A percentile compares a stretch with the other conserved stretches of the same genome.
phyloP scores from a whole-genome alignment of 2,888 invertebrate genomes.

The Willowsia nigromaculata region DNA sequence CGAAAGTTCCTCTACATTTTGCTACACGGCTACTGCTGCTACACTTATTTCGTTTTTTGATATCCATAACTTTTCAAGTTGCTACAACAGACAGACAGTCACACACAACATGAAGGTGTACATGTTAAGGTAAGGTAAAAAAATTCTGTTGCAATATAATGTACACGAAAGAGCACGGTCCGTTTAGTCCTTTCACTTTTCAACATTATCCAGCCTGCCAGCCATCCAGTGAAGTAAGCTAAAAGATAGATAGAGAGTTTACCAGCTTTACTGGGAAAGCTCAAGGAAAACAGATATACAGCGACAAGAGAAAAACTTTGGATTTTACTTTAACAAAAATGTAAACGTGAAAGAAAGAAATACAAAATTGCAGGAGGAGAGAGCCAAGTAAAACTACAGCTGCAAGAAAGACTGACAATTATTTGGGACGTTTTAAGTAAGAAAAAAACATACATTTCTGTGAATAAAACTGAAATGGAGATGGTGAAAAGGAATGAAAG shows the following conservation, averaged over 20 bases:
- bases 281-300: not conserved
- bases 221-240: constrained; percentile 33
- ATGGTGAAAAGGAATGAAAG: not conserved
- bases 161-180: constrained; percentile 29
- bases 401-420: not conserved
- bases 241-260: not conserved
- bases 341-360: not conserved
- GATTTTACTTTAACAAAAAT: not conserved
- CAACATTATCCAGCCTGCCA: constrained; percentile 59
- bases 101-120: no score
- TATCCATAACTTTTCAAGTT: not conserved
- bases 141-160: not conserved
- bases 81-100: not conserved
- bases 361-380: not conserved
- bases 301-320: not conserved
- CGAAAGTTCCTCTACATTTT: constrained; percentile 10
- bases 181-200: constrained; percentile 61
- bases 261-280: not conserved
- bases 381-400: not conserved
- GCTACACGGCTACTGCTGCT: not conserved
- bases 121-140: not conserved
- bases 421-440: not conserved
- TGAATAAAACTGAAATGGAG: not conserved
- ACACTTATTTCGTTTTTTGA: not conserved
- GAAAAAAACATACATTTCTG: not conserved